These are phyloP conservation scores for Sebastes kiyomatsui DNA, from an alignment of 2,797 vertebrate species.

Conservation along the genomic window DNA sequence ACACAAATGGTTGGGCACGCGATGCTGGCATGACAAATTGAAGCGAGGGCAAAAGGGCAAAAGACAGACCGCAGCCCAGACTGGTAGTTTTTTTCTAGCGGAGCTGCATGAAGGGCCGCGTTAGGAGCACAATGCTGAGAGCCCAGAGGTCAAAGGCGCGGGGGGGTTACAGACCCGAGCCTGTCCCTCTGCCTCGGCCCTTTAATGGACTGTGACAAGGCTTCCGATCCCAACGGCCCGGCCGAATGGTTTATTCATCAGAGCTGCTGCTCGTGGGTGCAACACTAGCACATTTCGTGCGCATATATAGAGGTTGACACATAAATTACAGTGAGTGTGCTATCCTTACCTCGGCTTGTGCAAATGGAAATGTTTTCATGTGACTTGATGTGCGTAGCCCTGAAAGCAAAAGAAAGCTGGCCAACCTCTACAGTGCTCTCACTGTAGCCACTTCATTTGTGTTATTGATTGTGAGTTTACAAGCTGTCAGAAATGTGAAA, in stretches of 20 bases:
- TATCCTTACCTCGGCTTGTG: constrained; percentile 44
- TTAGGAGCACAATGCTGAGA: constrained; percentile 26
- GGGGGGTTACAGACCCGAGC: constrained; percentile 53
- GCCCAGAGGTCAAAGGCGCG: constrained; percentile 42
- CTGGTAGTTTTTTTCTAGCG: constrained; percentile 30
- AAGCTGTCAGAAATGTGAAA: constrained; percentile 27
- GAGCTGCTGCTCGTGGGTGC: constrained; percentile 54
- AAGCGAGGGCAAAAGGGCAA: constrained; percentile 60
- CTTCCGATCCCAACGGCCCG: constrained; percentile 70
- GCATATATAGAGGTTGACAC: constrained; percentile 45
- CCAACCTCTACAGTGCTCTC: neutral
- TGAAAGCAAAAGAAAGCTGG: constrained; percentile 28
- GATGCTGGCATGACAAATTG: constrained; percentile 61
- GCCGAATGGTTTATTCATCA: constrained; percentile 82
- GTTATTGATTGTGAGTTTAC: constrained; percentile 39
- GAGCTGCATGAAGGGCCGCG: constrained; percentile 34
- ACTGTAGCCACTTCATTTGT: constrained; percentile 13
- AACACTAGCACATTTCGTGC: constrained; percentile 58
- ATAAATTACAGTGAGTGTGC: constrained; percentile 66
- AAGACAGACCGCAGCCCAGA: constrained; percentile 34
- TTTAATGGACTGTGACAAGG: constrained; percentile 80
- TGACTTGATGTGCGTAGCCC: constrained; percentile 34
- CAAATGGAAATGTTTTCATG: constrained; percentile 56
- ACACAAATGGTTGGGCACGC: constrained; percentile 72
- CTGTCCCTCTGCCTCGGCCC: constrained; percentile 56